Conservation (phyloP, 2,888 invertebrate genomes). For the Euclidia mi region DNA sequence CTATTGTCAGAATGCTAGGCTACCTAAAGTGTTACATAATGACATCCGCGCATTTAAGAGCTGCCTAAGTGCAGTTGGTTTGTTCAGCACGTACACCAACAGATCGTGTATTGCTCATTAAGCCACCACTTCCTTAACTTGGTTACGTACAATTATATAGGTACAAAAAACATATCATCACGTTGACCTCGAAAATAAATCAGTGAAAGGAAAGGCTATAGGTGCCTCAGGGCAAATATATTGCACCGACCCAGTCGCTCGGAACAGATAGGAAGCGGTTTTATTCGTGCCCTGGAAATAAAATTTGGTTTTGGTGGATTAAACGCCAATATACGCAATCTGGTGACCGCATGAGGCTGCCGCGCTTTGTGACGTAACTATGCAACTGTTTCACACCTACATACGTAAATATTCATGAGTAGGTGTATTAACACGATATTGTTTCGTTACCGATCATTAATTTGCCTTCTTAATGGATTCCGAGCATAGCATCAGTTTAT, state of each 20-base stretch:
- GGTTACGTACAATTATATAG: constrained; percentile 7
- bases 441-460: not conserved
- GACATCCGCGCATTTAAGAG: not conserved
- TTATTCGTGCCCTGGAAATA: constrained; percentile 51
- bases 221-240: constrained; percentile 32
- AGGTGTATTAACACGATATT: too few relatives aligned
- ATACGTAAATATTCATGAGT: not conserved
- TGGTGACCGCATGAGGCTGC: constrained; percentile 57
- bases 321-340: constrained; percentile 67
- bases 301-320: constrained; percentile 68
- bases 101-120: constrained; percentile 14
- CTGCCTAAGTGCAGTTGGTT: not conserved
- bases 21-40: constrained; percentile 13
- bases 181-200: constrained; percentile 25
- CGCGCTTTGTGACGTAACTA: constrained; percentile 65
- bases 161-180: constrained; percentile 16
- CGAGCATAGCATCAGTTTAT: too few relatives aligned
- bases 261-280: constrained; percentile 35
- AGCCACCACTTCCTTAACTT: constrained; percentile 9
- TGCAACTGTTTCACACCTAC: constrained; percentile 46
- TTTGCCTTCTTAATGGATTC: too few relatives aligned
- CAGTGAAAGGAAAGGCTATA: constrained; percentile 39
- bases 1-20: not conserved
- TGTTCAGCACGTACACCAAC: constrained; percentile 3
- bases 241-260: constrained; percentile 26